phyloP scores from a whole-genome alignment of 1,140 invertebrate species.

The Delia radicum region DNA sequence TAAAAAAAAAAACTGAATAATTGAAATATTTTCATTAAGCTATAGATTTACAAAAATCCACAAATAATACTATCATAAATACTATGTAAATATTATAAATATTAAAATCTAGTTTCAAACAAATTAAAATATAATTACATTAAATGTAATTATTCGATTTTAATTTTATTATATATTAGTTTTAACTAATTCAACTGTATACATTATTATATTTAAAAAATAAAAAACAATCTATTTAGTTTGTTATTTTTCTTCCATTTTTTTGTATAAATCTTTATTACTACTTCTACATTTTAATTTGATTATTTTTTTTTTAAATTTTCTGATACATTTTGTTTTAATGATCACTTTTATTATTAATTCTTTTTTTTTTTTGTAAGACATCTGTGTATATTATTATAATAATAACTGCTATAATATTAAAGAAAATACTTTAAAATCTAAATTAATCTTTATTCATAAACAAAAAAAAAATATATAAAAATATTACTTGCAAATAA shows the following conservation, averaged over 20 bases:
- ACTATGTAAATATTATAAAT: neutral
- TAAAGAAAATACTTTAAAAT: neutral
- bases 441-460: neutral
- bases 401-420: neutral
- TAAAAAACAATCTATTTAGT: neutral
- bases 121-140: neutral
- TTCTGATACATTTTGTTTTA: neutral
- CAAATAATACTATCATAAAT: no score
- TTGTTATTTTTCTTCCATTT: neutral
- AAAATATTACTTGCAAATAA: neutral
- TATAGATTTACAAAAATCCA: no score
- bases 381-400: neutral
- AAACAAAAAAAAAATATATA: neutral
- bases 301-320: neutral
- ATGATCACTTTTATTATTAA: neutral
- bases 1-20: no score
- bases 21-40: no score
- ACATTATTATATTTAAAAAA: neutral
- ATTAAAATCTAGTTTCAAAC: neutral
- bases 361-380: neutral
- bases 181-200: neutral
- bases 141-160: neutral
- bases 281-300: neutral
- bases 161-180: neutral
- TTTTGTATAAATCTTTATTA: neutral